Percentiles rank a stretch among this genome's conserved stretches.
These are phyloP conservation scores for Oasisia sp. DNA, from an alignment of 2,888 invertebrate species.

Conservation along the genomic window DNA sequence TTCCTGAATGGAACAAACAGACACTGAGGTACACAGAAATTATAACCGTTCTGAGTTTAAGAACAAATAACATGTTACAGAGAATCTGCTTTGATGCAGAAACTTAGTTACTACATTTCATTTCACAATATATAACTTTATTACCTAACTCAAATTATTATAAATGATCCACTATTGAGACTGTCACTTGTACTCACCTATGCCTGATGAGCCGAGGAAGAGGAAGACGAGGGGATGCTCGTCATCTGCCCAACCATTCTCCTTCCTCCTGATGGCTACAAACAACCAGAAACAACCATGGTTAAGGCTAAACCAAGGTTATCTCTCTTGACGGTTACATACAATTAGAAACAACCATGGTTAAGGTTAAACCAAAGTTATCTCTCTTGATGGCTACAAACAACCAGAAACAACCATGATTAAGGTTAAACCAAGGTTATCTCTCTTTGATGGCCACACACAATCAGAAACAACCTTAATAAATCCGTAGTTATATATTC, in stretches of 20 bases:
- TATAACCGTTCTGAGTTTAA: neutral
- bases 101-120: neutral
- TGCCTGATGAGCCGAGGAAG: constrained; percentile 92
- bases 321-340: too few relatives aligned
- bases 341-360: too few relatives aligned
- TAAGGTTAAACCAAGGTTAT: too few relatives aligned
- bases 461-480: too few relatives aligned
- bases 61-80: neutral
- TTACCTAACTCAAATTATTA: neutral
- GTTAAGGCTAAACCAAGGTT: neutral
- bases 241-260: constrained; percentile 93
- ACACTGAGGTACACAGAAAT: constrained; percentile 20
- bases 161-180: neutral
- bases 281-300: constrained; percentile 27
- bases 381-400: too few relatives aligned
- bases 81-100: neutral
- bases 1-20: constrained; percentile 65
- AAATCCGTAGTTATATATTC: too few relatives aligned
- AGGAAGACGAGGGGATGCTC: constrained; percentile 91
- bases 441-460: too few relatives aligned
- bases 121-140: too few relatives aligned
- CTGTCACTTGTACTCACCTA: constrained; percentile 70
- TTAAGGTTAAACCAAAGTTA: too few relatives aligned
- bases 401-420: too few relatives aligned
- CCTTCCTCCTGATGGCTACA: constrained; percentile 84